Evolutionary conservation across 2,113 vertebrate species (phyloP).

Genomic region (Axis porcinus): DNA sequence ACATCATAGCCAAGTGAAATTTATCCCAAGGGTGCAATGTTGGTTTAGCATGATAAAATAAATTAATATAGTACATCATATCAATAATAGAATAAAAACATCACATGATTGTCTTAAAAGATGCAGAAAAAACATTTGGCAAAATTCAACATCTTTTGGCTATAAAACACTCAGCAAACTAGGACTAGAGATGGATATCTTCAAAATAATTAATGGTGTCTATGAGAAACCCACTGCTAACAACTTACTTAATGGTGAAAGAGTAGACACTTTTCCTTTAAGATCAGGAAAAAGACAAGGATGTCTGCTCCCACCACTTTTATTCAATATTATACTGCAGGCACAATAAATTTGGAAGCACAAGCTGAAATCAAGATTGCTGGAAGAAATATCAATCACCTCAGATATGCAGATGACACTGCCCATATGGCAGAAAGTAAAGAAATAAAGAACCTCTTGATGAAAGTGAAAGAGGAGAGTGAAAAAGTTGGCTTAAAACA

Average conservation of each 20-base stretch:
- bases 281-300: background rate
- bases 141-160: background rate
- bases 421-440: accelerated
- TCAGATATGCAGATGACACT: background rate
- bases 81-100: background rate
- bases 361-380: background rate
- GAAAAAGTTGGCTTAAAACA: background rate
- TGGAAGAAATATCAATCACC: background rate
- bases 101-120: background rate
- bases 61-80: background rate
- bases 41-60: background rate
- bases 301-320: background rate
- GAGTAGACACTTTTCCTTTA: background rate
- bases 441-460: background rate
- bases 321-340: background rate
- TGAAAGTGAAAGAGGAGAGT: background rate
- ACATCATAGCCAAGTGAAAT: background rate
- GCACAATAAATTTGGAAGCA: background rate
- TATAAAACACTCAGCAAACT: background rate
- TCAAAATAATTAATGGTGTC: background rate
- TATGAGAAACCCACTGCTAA: background rate
- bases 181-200: background rate
- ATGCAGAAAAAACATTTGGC: background rate
- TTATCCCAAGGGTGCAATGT: background rate
- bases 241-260: background rate